These are phyloP conservation scores for Sesia bembeciformis DNA, from an alignment of 2,888 invertebrate species.

Conservation along the genomic window DNA sequence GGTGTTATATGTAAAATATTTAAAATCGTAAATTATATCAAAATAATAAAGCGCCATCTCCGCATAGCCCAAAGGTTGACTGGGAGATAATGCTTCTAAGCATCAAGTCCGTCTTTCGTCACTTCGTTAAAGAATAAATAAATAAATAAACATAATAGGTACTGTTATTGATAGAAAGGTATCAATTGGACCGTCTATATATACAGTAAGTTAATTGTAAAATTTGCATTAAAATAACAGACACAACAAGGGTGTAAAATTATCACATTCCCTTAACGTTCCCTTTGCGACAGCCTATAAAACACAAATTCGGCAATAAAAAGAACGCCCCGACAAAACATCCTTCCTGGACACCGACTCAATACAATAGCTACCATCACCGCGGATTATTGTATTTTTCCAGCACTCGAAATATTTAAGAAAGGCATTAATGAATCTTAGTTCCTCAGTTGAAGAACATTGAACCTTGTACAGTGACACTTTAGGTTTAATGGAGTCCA, in stretches of 20 bases:
- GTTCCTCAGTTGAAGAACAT: conserved; percentile 18
- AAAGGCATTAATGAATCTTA: conserved; percentile 62
- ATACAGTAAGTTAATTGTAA: conserved; percentile 19
- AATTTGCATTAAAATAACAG: conserved; percentile 23
- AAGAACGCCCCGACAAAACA: conserved; percentile 65
- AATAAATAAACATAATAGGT: no score
- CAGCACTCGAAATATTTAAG: conserved; percentile 66
- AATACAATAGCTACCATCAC: conserved; percentile 66
- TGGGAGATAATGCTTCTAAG: no score
- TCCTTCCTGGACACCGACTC: conserved; percentile 72
- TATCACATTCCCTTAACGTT: conserved; percentile 55
- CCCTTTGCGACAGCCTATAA: conserved; percentile 63
- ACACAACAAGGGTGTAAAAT: conserved; percentile 41
- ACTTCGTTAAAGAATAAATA: no score
- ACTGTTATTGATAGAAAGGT: no score
- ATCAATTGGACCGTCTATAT: no score
- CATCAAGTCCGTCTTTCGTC: no score
- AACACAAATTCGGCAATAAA: conserved; percentile 73
- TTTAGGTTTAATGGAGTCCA: conserved; percentile 14
- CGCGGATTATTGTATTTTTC: conserved; percentile 71
- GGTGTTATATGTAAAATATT: no score
- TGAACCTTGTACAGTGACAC: conserved; percentile 27
- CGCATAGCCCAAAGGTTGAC: no score
- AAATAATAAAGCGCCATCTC: no score
- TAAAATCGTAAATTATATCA: no score